Percentiles rank a stretch among this genome's conserved stretches.
Conservation (phyloP, 2,797 vertebrate genomes). For the Sphaeramia orbicularis region DNA sequence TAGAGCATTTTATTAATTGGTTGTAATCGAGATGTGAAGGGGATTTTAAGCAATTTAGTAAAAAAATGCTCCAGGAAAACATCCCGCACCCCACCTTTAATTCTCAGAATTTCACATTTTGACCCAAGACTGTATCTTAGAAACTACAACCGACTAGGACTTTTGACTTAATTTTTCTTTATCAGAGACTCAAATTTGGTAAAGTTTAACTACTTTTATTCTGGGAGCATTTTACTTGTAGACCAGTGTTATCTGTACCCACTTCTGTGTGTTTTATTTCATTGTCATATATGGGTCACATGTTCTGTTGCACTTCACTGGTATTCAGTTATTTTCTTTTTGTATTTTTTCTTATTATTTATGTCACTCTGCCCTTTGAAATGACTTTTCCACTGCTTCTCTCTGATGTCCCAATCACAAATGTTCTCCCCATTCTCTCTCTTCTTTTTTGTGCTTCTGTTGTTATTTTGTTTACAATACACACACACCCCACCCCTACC, state of each 20-base stretch:
- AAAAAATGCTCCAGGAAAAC: too few species aligned
- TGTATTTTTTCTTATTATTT: constrained; percentile 39
- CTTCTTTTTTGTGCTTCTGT: constrained; percentile 6
- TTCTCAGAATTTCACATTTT: too few species aligned
- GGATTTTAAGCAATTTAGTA: too few species aligned
- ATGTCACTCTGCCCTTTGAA: constrained; percentile 27
- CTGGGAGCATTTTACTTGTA: too few species aligned
- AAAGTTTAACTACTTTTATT: too few species aligned
- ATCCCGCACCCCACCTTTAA: too few species aligned
- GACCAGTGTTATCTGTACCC: constrained; percentile 25
- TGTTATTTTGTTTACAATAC: constrained; percentile 22
- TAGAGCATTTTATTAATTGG: too few species aligned
- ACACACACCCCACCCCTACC: neutral
- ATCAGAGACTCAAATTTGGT: too few species aligned
- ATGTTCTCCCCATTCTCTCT: constrained; percentile 21
- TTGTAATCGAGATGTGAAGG: too few species aligned
- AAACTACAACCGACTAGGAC: too few species aligned
- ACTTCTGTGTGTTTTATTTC: constrained; percentile 35
- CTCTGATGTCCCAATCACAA: constrained; percentile 1
- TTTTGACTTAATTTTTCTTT: too few species aligned
- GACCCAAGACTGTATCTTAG: too few species aligned
- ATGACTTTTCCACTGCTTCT: constrained; percentile 27
- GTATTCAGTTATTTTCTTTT: constrained; percentile 40
- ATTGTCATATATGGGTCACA: constrained; percentile 71
- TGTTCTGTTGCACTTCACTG: constrained; percentile 44